Base-by-base conservation (phyloP, 2,797 vertebrate species). In the Eupleurogrammus muticus region DNA sequence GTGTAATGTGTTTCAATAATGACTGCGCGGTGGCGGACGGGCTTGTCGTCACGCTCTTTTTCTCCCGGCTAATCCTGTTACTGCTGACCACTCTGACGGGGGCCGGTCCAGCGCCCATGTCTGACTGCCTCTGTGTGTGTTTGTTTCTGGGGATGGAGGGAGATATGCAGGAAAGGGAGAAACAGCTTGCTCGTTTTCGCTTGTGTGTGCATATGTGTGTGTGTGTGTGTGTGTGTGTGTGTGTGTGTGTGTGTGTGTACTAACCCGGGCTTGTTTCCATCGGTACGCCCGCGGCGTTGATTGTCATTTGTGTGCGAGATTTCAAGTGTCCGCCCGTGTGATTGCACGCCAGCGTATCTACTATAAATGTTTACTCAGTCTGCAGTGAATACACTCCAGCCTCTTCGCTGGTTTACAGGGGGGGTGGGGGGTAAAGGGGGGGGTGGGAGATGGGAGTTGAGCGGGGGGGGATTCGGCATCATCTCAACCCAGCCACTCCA, bases 1-100 rank as follows among this genome's bases (percentile, higher is more conserved):
- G 83, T 82, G 88, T 88, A 91, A 92, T 91, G 88, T 88, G 71
- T 90, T 92, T 89, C 82, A 81, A 77, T 91, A 91, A 91, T 87
- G 90, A 90, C 76, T 52, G 83, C 66, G 46, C 48, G 55, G 82
- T 72, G 5, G 77, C 79, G 82, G 89, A 89, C 81, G 75, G 87
- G 84, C 81, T 81, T 76, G 84, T 82, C 72, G 81, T 92, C 89
- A 87, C 79, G 71, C 87, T 85, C 77, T 48, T 81, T 82, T 81
- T 82, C 85, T 68, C 65, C 65, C 44, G 40, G 75, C 80, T 91
- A 89, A 92, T 90, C 88, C 76, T 61, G 73, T 88, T 90, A 90
- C 70, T 81, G 84, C 87, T 91, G 90, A 91, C 92, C 91, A 86
- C 73, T 86, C 78, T 77, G 80, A 84, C 42, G 42, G 75, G 84